Conservation (phyloP, 2,888 invertebrate species). For the Tridacna gigas region DNA sequence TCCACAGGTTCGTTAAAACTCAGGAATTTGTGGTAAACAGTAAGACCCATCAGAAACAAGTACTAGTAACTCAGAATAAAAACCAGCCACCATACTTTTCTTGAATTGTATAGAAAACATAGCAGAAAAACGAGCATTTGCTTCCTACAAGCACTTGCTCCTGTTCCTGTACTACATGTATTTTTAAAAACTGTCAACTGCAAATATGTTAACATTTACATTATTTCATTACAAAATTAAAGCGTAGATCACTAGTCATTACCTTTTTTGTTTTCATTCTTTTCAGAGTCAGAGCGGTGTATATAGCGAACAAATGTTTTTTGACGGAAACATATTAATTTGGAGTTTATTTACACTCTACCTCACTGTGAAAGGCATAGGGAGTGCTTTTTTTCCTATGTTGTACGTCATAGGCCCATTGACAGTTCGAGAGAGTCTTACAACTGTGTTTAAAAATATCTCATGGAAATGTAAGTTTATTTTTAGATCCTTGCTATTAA, state of each 20-base stretch:
- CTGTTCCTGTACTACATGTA: not conserved
- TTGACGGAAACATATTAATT: constrained; percentile 85
- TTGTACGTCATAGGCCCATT: constrained; percentile 88
- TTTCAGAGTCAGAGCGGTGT: constrained; percentile 69
- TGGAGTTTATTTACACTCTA: constrained; percentile 87
- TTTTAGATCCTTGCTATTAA: not conserved
- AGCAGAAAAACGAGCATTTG: not conserved
- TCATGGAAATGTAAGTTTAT: constrained; percentile 85
- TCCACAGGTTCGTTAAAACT: too few species aligned
- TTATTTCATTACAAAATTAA: not conserved
- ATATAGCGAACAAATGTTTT: constrained; percentile 84
- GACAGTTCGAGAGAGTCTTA: constrained; percentile 86
- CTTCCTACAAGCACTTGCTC: not conserved
- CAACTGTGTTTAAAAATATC: constrained; percentile 85
- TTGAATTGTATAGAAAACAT: not conserved
- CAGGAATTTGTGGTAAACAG: too few species aligned
- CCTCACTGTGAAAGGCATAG: constrained; percentile 87
- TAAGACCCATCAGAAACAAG: too few species aligned
- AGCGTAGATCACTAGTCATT: too few species aligned
- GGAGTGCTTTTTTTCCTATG: constrained; percentile 88
- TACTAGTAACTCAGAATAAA: too few species aligned
- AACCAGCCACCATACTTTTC: too few species aligned
- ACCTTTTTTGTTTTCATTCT: not conserved
- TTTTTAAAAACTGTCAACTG: not conserved
- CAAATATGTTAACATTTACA: not conserved